Conservation (phyloP, 2,113 vertebrate species). For the Ptilonorhynchus violaceus region DNA sequence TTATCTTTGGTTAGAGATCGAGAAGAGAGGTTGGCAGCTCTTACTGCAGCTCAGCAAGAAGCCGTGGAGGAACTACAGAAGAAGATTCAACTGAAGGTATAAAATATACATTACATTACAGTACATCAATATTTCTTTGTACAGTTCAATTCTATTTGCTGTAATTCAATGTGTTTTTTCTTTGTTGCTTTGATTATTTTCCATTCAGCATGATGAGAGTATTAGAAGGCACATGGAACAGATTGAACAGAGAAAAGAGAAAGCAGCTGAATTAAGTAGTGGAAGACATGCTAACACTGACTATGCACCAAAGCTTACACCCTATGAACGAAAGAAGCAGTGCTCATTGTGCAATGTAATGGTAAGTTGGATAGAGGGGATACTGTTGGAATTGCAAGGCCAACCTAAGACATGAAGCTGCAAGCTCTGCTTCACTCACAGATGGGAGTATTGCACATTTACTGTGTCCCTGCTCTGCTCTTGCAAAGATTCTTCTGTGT, state of each 20-base stretch:
- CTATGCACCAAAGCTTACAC: constrained; percentile 96
- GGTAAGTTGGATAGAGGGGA: constrained; percentile 71
- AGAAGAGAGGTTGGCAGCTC: constrained; percentile 93
- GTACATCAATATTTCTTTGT: not conserved
- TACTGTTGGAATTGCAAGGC: not conserved
- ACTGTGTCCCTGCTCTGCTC: not conserved
- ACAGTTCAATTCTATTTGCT: not conserved
- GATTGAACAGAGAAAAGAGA: constrained; percentile 98
- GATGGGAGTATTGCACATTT: too few species aligned
- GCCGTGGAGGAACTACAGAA: constrained; percentile 98
- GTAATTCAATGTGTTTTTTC: not conserved
- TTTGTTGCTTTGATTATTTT: not conserved
- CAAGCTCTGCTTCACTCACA: not conserved
- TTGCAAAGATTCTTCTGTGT: not conserved
- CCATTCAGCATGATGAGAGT: constrained; percentile 91
- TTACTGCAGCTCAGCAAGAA: constrained; percentile 96
- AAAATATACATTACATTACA: not conserved
- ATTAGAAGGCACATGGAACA: constrained; percentile 98
- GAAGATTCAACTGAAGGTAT: constrained; percentile 96
- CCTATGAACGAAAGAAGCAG: constrained; percentile 95
- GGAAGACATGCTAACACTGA: constrained; percentile 94
- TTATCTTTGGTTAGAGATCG: constrained; percentile 79
- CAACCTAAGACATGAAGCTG: not conserved
- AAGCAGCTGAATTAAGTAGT: constrained; percentile 96
- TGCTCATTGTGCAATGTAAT: constrained; percentile 88